Conservation (phyloP, 2,888 invertebrate species). For the Eudasyphora cyanicolor region DNA sequence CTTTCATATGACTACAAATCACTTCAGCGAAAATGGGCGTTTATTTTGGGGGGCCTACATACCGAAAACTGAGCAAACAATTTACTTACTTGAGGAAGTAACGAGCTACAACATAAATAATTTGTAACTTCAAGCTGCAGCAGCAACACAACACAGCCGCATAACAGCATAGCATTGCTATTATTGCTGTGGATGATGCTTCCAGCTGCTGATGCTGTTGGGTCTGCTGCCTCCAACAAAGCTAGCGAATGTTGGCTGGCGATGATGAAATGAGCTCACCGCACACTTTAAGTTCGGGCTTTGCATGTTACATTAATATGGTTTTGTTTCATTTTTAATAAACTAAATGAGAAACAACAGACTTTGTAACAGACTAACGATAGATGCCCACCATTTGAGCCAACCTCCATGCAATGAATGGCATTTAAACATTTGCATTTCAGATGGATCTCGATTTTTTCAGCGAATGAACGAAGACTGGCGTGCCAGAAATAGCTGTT, state of each 20-base stretch:
- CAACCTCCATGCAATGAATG: conserved; percentile 1
- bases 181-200: neutral
- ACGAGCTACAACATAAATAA: conserved; percentile 48
- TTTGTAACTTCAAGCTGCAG: conserved; percentile 57
- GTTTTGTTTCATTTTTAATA: conserved; percentile 28
- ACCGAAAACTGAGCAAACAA: conserved; percentile 21
- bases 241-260: neutral
- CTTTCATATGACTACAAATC: conserved; percentile 34
- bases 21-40: conserved; percentile 41
- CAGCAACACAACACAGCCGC: conserved; percentile 23
- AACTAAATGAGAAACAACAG: neutral
- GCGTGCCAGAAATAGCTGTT: neutral
- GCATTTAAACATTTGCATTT: conserved; percentile 32
- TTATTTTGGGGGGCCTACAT: conserved; percentile 48
- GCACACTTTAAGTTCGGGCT: conserved; percentile 37
- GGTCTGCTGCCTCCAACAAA: neutral
- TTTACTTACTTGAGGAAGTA: conserved; percentile 27
- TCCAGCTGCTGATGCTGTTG: neutral
- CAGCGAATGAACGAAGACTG: too few relatives aligned
- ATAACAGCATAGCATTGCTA: neutral
- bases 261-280: conserved; percentile 34
- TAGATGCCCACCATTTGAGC: conserved; percentile 2
- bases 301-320: conserved; percentile 58
- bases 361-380: conserved; percentile 21
- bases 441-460: conserved; percentile 4